These are phyloP conservation scores for Pristionchus exspectatus DNA, from an alignment of 2,888 invertebrate species.

Conservation along the genomic window DNA sequence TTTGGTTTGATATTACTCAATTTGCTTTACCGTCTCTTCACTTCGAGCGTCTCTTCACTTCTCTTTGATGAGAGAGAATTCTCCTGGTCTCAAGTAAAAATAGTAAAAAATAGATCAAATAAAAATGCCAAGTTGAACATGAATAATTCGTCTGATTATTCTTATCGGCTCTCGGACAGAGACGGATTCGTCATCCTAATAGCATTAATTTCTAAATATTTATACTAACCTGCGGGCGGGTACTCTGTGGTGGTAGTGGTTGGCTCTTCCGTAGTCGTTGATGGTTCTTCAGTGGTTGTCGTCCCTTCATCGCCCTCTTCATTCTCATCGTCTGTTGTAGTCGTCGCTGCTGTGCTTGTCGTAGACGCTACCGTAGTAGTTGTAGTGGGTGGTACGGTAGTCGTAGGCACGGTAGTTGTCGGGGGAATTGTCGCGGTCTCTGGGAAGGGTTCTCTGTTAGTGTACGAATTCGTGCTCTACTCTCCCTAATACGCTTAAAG, in stretches of 20 bases:
- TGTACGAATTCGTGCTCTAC: not conserved
- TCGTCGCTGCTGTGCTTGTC: slow-evolving; percentile 48
- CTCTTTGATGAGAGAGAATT: too few species aligned
- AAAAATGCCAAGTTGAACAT: too few species aligned
- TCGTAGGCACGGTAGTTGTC: slow-evolving; percentile 55
- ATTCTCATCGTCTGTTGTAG: slow-evolving; percentile 29
- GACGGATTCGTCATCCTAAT: too few species aligned
- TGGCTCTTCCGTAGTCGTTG: not conserved
- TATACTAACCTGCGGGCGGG: slow-evolving; percentile 42
- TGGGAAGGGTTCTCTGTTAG: not conserved
- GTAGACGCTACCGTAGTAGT: slow-evolving; percentile 45
- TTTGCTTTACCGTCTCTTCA: too few species aligned
- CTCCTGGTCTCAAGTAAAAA: too few species aligned
- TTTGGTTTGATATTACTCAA: not conserved
- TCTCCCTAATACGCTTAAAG: too few species aligned
- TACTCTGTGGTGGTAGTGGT: slow-evolving; percentile 55
- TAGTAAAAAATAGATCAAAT: too few species aligned
- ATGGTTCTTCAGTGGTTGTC: not conserved
- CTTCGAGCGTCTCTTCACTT: too few species aligned
- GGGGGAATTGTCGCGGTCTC: slow-evolving; percentile 50
- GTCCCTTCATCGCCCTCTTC: slow-evolving; percentile 33
- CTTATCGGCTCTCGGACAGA: too few species aligned
- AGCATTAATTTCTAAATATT: not conserved
- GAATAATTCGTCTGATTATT: too few species aligned
- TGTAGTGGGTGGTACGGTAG: slow-evolving; percentile 53